A percentile compares a stretch with the other conserved stretches of the same genome.
Evolutionary conservation across 2,888 invertebrate species (phyloP).

Genomic region (Drosophila austrosaltans): DNA sequence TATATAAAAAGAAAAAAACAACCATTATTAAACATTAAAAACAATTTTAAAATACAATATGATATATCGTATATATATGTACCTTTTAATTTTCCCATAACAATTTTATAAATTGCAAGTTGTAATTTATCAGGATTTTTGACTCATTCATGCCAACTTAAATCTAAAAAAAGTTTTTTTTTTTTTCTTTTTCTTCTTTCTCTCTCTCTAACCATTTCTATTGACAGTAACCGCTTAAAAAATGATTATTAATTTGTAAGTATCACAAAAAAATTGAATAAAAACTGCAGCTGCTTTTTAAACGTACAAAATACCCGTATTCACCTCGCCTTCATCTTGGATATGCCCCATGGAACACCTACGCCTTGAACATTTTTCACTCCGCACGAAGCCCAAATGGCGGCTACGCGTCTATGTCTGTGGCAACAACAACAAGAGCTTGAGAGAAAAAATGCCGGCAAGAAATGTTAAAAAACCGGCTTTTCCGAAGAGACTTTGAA

Average conservation of each 20-base stretch:
- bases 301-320: constrained; percentile 22
- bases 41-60: too few species aligned
- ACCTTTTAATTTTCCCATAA: constrained; percentile 3
- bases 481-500: constrained; percentile 56
- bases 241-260: constrained; percentile 46
- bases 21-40: too few species aligned
- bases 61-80: not conserved
- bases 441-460: constrained; percentile 68
- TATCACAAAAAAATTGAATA: constrained; percentile 38
- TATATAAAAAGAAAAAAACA: too few species aligned
- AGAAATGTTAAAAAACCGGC: constrained; percentile 52
- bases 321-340: constrained; percentile 18
- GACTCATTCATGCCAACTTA: constrained; percentile 8
- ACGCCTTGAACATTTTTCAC: constrained; percentile 52
- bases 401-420: constrained; percentile 50
- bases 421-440: constrained; percentile 39
- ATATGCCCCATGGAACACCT: constrained; percentile 43
- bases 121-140: constrained; percentile 18
- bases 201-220: constrained; percentile 8
- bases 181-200: not conserved
- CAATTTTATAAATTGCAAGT: constrained; percentile 1
- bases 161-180: not conserved
- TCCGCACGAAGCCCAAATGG: constrained; percentile 52
- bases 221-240: constrained; percentile 38
- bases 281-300: constrained; percentile 43